phyloP scores from a whole-genome alignment of 1,140 invertebrate species.

The Scaptomyza hsui region DNA sequence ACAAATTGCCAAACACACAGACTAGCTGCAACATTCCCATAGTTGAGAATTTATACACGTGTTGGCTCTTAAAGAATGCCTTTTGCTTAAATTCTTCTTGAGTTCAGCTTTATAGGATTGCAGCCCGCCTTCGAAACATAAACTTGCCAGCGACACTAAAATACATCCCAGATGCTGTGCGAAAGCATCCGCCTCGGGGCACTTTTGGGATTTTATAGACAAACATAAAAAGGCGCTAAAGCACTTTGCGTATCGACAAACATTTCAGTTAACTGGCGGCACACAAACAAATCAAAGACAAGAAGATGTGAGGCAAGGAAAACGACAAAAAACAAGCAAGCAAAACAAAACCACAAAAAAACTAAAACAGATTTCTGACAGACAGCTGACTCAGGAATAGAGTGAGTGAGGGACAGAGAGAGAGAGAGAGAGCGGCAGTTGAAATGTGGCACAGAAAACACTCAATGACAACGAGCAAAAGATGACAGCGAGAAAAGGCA shows the following conservation, averaged over 20 bases:
- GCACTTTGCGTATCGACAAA: slow-evolving; percentile 60
- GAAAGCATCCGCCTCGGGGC: not conserved
- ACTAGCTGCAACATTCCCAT: not conserved
- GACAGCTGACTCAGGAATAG: not conserved
- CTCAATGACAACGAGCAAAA: slow-evolving; percentile 36
- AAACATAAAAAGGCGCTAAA: slow-evolving; percentile 54
- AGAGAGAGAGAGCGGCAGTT: slow-evolving; percentile 3
- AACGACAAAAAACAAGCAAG: not conserved
- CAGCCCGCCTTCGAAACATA: slow-evolving; percentile 2
- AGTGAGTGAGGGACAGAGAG: not conserved
- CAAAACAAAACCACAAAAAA: slow-evolving; percentile 62
- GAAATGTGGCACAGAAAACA: slow-evolving; percentile 11
- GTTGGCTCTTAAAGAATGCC: not conserved
- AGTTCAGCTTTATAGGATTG: not conserved
- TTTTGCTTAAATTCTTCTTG: not conserved
- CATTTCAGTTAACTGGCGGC: slow-evolving; percentile 28
- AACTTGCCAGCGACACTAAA: not conserved
- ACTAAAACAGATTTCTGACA: slow-evolving; percentile 52
- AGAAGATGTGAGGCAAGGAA: not conserved
- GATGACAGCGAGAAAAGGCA: slow-evolving; percentile 26
- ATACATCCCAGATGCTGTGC: not conserved
- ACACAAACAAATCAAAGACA: slow-evolving; percentile 11
- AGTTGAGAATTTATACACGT: not conserved
- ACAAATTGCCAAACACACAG: slow-evolving; percentile 17
- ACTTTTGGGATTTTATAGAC: slow-evolving; percentile 42